Evolutionary conservation across 2,797 vertebrate genomes (phyloP).

Genomic region (Tapera naevia): DNA sequence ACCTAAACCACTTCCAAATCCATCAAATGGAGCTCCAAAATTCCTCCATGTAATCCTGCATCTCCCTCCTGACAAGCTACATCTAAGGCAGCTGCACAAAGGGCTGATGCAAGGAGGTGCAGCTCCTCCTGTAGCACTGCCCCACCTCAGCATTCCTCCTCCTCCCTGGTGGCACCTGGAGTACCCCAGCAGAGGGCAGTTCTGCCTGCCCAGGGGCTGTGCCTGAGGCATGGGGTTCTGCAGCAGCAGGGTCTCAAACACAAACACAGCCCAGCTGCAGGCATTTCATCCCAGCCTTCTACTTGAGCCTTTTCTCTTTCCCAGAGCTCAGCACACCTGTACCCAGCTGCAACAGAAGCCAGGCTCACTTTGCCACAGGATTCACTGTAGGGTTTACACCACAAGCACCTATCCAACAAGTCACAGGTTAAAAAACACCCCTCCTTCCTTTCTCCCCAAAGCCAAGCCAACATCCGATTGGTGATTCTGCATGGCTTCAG

Average conservation of each 20-base stretch:
- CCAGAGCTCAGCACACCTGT: not conserved
- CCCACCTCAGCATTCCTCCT: not conserved
- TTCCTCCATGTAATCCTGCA: rapidly evolving
- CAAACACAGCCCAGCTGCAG: not conserved
- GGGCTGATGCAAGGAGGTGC: not conserved
- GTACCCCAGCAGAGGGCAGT: rapidly evolving
- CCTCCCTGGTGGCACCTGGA: not conserved
- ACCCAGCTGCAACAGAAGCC: not conserved
- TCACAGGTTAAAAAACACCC: not conserved
- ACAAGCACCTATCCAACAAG: not conserved
- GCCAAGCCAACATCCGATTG: not conserved
- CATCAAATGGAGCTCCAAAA: not conserved
- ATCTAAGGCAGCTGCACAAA: rapidly evolving
- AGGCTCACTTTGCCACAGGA: not conserved
- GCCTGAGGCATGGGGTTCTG: not conserved
- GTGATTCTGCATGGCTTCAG: not conserved
- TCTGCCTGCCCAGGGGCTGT: rapidly evolving
- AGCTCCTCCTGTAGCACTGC: not conserved
- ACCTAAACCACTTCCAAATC: not conserved
- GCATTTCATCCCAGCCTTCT: rapidly evolving
- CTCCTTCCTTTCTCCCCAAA: not conserved
- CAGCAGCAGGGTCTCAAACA: not conserved
- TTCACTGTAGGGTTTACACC: not conserved
- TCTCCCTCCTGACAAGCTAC: not conserved
- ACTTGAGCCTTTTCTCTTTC: not conserved